Percentiles rank a stretch among this genome's conserved stretches.
phyloP scores from a whole-genome alignment of 2,797 vertebrate genomes.

The Ciconia nigra region DNA sequence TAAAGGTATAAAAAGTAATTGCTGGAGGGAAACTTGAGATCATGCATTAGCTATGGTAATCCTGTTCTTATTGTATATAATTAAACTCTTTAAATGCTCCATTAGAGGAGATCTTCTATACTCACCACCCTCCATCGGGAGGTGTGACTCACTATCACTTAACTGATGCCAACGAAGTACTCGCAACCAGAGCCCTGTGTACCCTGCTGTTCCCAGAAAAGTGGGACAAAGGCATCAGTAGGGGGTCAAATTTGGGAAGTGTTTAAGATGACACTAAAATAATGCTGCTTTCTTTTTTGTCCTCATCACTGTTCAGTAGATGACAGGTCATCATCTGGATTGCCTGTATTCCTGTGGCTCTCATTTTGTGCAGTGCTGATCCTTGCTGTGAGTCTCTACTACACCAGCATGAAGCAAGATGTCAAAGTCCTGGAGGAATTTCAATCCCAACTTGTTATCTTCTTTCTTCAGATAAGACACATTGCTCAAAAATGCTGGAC shows the following conservation, averaged over 20 bases:
- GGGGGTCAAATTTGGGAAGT: not conserved
- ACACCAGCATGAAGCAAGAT: constrained; percentile 73
- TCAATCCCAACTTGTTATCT: constrained; percentile 79
- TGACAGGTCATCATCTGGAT: constrained; percentile 75
- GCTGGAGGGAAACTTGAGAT: constrained; percentile 11
- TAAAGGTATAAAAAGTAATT: constrained; percentile 15
- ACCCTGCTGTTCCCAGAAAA: constrained; percentile 6
- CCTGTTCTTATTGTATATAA: constrained; percentile 32
- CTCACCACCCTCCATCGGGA: not conserved
- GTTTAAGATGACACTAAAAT: not conserved
- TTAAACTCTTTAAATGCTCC: constrained; percentile 42
- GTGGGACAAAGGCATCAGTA: constrained; percentile 6
- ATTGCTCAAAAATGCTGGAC: constrained; percentile 85
- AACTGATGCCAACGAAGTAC: not conserved
- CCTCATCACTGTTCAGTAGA: constrained; percentile 64
- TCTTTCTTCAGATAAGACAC: constrained; percentile 83
- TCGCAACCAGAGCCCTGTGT: not conserved
- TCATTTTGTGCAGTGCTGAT: constrained; percentile 83
- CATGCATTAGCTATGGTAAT: constrained; percentile 41
- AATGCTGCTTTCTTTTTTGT: not conserved
- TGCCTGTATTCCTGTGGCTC: constrained; percentile 82
- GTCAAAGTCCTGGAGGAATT: constrained; percentile 84
- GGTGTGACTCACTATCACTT: constrained; percentile 3
- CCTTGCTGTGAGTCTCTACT: constrained; percentile 84
- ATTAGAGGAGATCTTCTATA: constrained; percentile 46